Base-by-base conservation (phyloP, 2,888 invertebrate genomes). In the Aspidiotus destructor region DNA sequence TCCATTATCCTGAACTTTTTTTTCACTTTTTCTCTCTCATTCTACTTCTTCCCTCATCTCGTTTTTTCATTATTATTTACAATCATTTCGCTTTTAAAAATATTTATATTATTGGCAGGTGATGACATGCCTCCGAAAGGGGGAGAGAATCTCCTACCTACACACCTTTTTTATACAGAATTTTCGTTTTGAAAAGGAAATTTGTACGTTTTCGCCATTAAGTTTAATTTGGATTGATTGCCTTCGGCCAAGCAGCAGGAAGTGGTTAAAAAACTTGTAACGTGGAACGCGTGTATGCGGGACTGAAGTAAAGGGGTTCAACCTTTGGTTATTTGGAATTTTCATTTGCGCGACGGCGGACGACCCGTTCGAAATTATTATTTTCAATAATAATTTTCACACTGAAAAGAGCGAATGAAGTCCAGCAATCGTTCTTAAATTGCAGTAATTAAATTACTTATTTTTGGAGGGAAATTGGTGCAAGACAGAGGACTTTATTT, bases 201-300 rank as follows among this genome's bases (percentile, higher is more conserved):
- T 65, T 65, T 17, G 64, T 64, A 64, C 55, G 52, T 62, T 62
- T 63, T 54, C 1, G 53, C 52, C 54, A 63, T 63, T 63, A 63
- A 63, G 63, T 63, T 63, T 63, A 63, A 63, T 63, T 63, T 63
- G 53, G 52, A 63, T 48, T 53, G 53, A 63, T 63, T 63, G 48
- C 48, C 48, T 28, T 28, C 28, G 28, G 48, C 48, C 10, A 48
- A n/a, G 48, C 48, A 48, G 48, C 48, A 11, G 48, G 48, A 48
- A 48, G 48, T 48, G 48, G 48, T 48, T n/a, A n/a, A 13, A n/a
- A 11, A n/a, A n/a, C 48, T n/a, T 48, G 48, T 28, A 28, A 28
- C 28, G 28, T 28, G 28, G 2, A 28, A 28, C 28, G 28, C 28
- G 28, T 28, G 28, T 28, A 28, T 28, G 28, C 28, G 28, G 28